Evolutionary conservation across 2,113 vertebrate species (phyloP), one percentile per base, ranked within the genome.

Genomic region (Eulacestoma nigropectus): DNA sequence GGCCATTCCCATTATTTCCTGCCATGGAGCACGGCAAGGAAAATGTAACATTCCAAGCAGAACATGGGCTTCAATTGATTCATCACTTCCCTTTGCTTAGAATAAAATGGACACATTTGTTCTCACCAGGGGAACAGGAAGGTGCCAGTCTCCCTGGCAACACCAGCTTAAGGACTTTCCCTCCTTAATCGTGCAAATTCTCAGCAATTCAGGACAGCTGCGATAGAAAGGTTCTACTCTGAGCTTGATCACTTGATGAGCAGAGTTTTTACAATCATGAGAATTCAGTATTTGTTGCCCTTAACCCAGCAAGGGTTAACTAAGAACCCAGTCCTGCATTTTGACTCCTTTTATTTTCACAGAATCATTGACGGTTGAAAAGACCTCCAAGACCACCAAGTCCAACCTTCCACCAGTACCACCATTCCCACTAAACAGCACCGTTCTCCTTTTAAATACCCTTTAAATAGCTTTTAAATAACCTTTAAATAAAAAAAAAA

Each of bases 121-220:
- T 81, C 83, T 79, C 79, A 39, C 33, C 64, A 16, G 64, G 44
- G 13, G 3, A 73, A 46, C 6, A 73, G 9, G 47, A 92, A 96
- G 44, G 86, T 83, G 57, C 57, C 55, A 41, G 93, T 92, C 88
- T 82, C 84, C 78, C 53, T 76, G 76, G 93, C 88, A 97, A 91
- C 90, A 89, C 18, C 4, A 41, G 4, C 41, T 67, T 39, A 53
- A 85, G 65, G 90, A 91, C 62, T 74, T 19, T 4, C 6, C 32
- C 15, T 37, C 26, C 32, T 92, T 70, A 85, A 87, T 77, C 59
- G 41, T n/a, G 37, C 35, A 87, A 94, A 83, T 93, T 77, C 37
- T 25, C 7, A 6, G 26, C 33, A 77, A 74, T 64, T 78, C 6
- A 6, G 35, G 69, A 37, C n/a, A 80, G 30, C 32, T 3, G 22